Evolutionary conservation across 2,113 vertebrate species (phyloP).

Genomic region (Charina bottae): DNA sequence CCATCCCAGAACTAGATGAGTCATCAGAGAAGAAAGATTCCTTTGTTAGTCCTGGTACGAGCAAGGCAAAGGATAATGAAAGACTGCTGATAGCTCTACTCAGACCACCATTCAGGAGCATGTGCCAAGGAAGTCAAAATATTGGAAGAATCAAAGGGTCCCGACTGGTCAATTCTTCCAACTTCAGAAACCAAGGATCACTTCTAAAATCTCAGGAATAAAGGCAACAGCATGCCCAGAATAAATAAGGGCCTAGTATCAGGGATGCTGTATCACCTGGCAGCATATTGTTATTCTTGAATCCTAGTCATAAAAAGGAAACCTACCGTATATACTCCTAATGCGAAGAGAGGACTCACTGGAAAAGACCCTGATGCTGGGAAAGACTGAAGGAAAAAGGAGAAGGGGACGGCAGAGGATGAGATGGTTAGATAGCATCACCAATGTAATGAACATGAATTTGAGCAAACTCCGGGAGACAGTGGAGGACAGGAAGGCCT

Average conservation of each 20-base stretch:
- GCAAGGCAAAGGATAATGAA: background rate
- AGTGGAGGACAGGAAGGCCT: too few species aligned
- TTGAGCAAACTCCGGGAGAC: too few species aligned
- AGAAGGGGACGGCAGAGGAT: too few species aligned
- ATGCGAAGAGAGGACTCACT: too few species aligned
- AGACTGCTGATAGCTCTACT: background rate
- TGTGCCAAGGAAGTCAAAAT: background rate
- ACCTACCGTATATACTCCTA: background rate
- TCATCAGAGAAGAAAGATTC: background rate
- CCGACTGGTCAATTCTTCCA: background rate
- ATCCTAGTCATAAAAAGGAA: background rate
- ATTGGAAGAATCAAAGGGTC: background rate
- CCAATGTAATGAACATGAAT: too few species aligned
- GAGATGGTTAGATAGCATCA: too few species aligned
- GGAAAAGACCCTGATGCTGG: too few species aligned
- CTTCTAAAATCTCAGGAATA: background rate
- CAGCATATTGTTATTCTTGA: background rate
- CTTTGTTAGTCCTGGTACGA: background rate
- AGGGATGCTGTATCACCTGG: background rate
- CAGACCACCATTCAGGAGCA: background rate
- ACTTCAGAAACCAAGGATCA: background rate
- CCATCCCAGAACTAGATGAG: background rate
- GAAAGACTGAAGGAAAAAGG: too few species aligned
- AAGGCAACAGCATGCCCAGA: background rate
- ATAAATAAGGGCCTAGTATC: background rate